A percentile compares a stretch with the other conserved stretches of the same genome.
phyloP scores from a whole-genome alignment of 2,888 invertebrate genomes.

The Germaria angustata region DNA sequence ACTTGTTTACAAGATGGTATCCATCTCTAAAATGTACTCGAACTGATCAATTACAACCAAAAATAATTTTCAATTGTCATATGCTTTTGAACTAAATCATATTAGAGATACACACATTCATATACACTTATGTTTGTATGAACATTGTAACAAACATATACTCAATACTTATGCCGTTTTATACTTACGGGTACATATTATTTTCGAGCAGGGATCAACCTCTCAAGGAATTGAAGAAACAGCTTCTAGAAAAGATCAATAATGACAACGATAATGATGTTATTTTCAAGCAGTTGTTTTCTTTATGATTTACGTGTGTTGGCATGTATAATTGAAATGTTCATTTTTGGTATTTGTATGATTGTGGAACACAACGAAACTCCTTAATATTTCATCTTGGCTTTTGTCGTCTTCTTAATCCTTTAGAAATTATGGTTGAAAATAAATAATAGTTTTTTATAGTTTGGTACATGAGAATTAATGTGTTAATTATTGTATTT shows the following conservation, averaged over 20 bases:
- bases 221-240: constrained; percentile 20
- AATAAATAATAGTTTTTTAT: too few species aligned
- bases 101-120: not conserved
- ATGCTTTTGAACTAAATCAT: constrained; percentile 37
- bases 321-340: constrained; percentile 49
- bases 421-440: too few species aligned
- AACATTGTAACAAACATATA: not conserved
- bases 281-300: constrained; percentile 55
- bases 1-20: constrained; percentile 51
- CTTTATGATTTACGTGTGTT: constrained; percentile 19
- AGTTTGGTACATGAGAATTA: too few species aligned
- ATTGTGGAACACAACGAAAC: not conserved
- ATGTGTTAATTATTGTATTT: too few species aligned
- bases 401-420: not conserved
- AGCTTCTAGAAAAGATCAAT: constrained; percentile 25
- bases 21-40: constrained; percentile 56
- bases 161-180: not conserved
- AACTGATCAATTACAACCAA: constrained; percentile 62
- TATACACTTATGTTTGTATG: too few species aligned
- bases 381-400: not conserved
- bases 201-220: constrained; percentile 40
- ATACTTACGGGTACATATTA: not conserved
- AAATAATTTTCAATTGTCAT: constrained; percentile 50
- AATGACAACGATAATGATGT: constrained; percentile 44
- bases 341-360: constrained; percentile 21